Conservation (phyloP, 2,888 invertebrate species). For the Ochropleura plecta region DNA sequence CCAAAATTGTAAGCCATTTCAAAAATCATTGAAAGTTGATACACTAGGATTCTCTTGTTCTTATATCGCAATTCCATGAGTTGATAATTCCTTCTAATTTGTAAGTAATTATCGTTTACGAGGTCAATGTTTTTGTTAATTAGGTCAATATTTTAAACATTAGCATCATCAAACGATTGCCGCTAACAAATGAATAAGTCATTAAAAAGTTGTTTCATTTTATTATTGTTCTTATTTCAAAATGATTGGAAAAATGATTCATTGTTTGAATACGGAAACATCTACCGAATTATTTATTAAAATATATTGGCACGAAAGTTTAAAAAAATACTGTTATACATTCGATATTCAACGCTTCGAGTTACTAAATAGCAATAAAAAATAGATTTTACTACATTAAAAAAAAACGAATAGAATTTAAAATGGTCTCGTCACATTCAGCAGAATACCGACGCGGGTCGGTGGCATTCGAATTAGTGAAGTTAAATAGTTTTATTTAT, state of each 20-base stretch:
- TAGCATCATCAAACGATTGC: conserved; percentile 36
- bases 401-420: conserved; percentile 29
- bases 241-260: conserved; percentile 27
- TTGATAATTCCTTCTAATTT: conserved; percentile 50
- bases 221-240: conserved; percentile 33
- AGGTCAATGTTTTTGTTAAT: conserved; percentile 49
- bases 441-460: conserved; percentile 50
- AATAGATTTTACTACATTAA: conserved; percentile 43
- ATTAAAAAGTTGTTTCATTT: conserved; percentile 14
- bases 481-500: conserved; percentile 69
- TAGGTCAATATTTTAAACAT: conserved; percentile 43
- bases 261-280: conserved; percentile 3
- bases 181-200: conserved; percentile 30
- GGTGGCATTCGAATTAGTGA: conserved; percentile 53
- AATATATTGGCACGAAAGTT: conserved; percentile 6
- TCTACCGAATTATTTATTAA: background rate
- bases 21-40: background rate
- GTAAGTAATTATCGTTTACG: conserved; percentile 43
- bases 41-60: conserved; percentile 15
- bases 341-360: conserved; percentile 34
- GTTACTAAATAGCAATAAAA: conserved; percentile 46
- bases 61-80: conserved; percentile 39
- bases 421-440: conserved; percentile 36
- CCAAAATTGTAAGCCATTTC: background rate
- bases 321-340: conserved; percentile 37